A percentile compares a stretch with the other conserved stretches of the same genome.
phyloP scores from a whole-genome alignment of 2,113 vertebrate species.

The Catagonus wagneri region DNA sequence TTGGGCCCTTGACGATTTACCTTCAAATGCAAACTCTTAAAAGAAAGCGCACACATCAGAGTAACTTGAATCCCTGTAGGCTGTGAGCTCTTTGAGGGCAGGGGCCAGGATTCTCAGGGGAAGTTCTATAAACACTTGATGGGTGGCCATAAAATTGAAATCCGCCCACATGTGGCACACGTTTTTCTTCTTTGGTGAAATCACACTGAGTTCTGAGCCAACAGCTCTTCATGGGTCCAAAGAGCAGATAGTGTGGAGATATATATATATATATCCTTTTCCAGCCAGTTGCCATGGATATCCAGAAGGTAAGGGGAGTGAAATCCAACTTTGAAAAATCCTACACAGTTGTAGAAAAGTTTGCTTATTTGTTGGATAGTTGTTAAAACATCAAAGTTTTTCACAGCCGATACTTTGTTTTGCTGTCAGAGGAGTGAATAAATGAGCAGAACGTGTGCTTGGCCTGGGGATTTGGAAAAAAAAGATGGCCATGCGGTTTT shows the following conservation, averaged over 20 bases:
- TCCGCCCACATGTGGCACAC: not conserved
- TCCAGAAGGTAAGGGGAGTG: constrained; percentile 55
- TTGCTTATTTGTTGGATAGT: constrained; percentile 59
- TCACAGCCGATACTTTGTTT: constrained; percentile 37
- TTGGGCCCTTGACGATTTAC: not conserved
- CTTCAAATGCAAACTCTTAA: not conserved
- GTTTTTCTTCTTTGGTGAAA: not conserved
- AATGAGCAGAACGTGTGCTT: constrained; percentile 24
- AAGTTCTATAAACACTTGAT: not conserved
- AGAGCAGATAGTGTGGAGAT: not conserved
- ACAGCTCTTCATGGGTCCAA: not conserved
- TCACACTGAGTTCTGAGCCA: not conserved
- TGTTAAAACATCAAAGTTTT: constrained; percentile 46
- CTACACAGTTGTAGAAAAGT: constrained; percentile 27
- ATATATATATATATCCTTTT: constrained; percentile 41
- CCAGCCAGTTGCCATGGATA: constrained; percentile 65
- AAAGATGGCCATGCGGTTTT: not conserved
- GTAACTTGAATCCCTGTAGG: not conserved
- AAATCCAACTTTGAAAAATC: constrained; percentile 54
- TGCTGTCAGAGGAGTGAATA: constrained; percentile 62
- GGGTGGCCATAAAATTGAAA: constrained; percentile 22
- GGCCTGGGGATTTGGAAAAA: constrained; percentile 47
- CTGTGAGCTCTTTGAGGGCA: not conserved
- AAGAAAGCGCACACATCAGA: not conserved
- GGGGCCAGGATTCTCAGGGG: not conserved